Base-by-base conservation (phyloP, 2,797 vertebrate genomes). In the Phrynocephalus guinanensis region DNA sequence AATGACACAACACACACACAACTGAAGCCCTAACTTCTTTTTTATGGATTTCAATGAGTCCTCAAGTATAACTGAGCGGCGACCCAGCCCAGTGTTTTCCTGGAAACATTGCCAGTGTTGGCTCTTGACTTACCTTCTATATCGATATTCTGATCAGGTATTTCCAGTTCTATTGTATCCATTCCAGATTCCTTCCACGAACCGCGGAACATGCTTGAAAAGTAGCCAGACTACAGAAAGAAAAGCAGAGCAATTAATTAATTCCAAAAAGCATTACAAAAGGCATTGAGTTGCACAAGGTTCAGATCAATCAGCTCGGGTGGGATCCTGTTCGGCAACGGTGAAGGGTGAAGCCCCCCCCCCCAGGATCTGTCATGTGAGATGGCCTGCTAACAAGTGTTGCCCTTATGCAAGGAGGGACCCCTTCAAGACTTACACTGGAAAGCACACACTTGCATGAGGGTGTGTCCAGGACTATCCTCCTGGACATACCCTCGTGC, bases 191-290 rank as follows among this genome's bases (percentile, higher is more conserved):
- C 99, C 92, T 98, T 99, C 99, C 99, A 99, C 70, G 98, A 99
- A 68, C 99, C 99, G 76, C 99, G 99, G 96, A 99, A 99, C 99
- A 99, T 99, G 94, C 99, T 99, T 94, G 98, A 99, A 95, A 99
- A 99, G 96, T 99, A 99, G 28, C 98, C 99, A 2, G 98, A 99
- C 99, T 99, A 89, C 0, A 95, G 13, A 67, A 92, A 84, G 28
- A 52, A 66, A 92, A 56, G 89, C 0, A 7, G 18, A 8, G n/a
- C 5, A 75, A 50, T 84, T 33, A 79, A 84, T 66, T 67, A 85
- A 80, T 87, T 66, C 28, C 10, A 33, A 20, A 48, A 73, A 87
- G 6, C 2, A 11, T 60, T 60, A 50, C 6, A 50, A 78, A 28
- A 66, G 5, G 38, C 73, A 72, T 60, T 72, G 71, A 71, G 56